Evolutionary conservation across 1,140 invertebrate species (phyloP).

Genomic region (Zaprionus kolodkinae): DNA sequence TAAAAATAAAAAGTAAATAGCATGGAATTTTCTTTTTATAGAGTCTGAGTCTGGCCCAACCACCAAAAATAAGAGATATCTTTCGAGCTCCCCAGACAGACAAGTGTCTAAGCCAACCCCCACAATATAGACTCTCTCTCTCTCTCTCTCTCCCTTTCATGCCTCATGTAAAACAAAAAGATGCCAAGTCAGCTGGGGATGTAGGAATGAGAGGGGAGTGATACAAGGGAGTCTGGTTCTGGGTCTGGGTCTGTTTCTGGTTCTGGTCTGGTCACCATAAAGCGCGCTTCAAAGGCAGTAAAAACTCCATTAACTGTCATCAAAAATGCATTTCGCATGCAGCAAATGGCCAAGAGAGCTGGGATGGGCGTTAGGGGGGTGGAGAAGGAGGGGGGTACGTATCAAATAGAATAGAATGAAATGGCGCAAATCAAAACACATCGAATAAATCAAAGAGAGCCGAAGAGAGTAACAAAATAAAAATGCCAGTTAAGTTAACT

Average conservation of each 20-base stretch:
- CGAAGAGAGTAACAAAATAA: slow-evolving; percentile 4
- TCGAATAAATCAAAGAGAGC: slow-evolving; percentile 74
- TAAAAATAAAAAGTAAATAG: slow-evolving; percentile 20
- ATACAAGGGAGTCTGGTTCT: too few species aligned
- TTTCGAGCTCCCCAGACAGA: background rate
- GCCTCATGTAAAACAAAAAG: slow-evolving; percentile 45
- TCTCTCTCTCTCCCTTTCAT: background rate
- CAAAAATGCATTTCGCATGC: slow-evolving; percentile 81
- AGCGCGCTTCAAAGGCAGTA: slow-evolving; percentile 66
- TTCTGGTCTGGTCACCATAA: slow-evolving; percentile 28
- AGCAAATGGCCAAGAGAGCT: slow-evolving; percentile 47
- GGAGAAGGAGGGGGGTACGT: slow-evolving; percentile 20
- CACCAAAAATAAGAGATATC: background rate
- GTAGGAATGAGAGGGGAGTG: background rate
- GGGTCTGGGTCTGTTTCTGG: background rate
- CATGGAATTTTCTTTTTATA: slow-evolving; percentile 28
- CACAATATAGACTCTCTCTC: background rate
- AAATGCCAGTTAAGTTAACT: slow-evolving; percentile 1
- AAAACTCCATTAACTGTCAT: slow-evolving; percentile 82
- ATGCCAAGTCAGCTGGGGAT: slow-evolving; percentile 56
- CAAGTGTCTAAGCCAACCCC: slow-evolving; percentile 56
- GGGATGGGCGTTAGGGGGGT: background rate
- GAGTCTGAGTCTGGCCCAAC: slow-evolving; percentile 8
- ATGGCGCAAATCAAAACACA: slow-evolving; percentile 78
- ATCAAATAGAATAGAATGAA: slow-evolving; percentile 80